These are phyloP conservation scores for Anableps anableps DNA, from an alignment of 2,797 vertebrate genomes.

Conservation along the genomic window DNA sequence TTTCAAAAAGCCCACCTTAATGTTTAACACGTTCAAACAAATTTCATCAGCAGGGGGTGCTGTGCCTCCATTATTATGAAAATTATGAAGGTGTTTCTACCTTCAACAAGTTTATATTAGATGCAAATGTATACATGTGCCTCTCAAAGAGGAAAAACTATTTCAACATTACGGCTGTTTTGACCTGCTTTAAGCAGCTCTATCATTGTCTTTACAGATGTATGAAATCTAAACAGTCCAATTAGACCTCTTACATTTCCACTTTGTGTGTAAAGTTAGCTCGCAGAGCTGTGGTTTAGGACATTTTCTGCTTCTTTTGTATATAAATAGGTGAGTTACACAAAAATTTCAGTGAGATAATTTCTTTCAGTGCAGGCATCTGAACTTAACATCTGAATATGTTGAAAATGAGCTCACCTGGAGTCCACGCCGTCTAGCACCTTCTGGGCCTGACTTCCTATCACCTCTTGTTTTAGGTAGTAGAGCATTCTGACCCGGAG, in stretches of 20 bases:
- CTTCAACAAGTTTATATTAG: slow-evolving; percentile 63
- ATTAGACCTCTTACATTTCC: neutral
- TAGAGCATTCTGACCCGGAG: slow-evolving; percentile 99
- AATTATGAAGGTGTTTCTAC: slow-evolving; percentile 29
- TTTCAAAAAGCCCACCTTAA: slow-evolving; percentile 1
- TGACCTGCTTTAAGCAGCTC: neutral
- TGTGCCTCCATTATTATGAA: slow-evolving; percentile 40
- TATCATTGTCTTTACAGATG: neutral
- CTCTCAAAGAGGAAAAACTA: slow-evolving; percentile 11
- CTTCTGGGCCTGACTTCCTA: slow-evolving; percentile 91
- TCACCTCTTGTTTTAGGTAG: slow-evolving; percentile 99
- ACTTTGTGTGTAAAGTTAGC: neutral
- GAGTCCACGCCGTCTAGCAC: slow-evolving; percentile 92
- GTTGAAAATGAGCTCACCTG: slow-evolving; percentile 84
- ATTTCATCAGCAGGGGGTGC: slow-evolving; percentile 73
- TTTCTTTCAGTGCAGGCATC: neutral
- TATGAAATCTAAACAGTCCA: neutral
- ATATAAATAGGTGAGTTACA: neutral
- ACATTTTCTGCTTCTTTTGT: neutral
- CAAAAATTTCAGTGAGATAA: neutral
- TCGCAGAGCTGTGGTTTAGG: neutral
- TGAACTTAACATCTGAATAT: slow-evolving; percentile 11
- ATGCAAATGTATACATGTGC: slow-evolving; percentile 13
- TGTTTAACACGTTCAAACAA: neutral
- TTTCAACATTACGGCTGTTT: neutral